Evolutionary conservation across 2,797 vertebrate genomes (phyloP).

Genomic region (Ciconia nigra): DNA sequence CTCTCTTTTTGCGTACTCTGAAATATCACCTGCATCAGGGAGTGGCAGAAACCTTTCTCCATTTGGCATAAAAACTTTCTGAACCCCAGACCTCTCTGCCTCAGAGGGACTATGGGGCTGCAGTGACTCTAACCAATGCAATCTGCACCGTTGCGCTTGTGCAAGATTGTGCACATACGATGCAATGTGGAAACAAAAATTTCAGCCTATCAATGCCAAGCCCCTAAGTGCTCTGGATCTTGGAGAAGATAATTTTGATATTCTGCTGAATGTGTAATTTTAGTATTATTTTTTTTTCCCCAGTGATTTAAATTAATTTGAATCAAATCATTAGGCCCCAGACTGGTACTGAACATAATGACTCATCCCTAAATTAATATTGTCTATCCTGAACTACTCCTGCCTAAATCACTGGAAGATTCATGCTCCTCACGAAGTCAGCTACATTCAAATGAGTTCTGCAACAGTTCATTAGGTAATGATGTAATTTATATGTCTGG

Average conservation of each 20-base stretch:
- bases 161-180: background rate
- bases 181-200: background rate
- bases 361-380: constrained; percentile 78
- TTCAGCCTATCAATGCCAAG: background rate
- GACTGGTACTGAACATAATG: constrained; percentile 72
- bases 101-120: background rate
- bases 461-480: constrained; percentile 69
- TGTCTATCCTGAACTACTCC: constrained; percentile 67
- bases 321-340: constrained; percentile 76
- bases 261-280: constrained; percentile 36
- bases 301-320: constrained; percentile 76
- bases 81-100: background rate
- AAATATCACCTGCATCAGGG: background rate
- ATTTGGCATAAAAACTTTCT: background rate
- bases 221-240: background rate
- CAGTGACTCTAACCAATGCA: background rate
- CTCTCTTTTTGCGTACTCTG: background rate
- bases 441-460: constrained; percentile 65
- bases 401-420: constrained; percentile 72
- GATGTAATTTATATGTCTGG: constrained; percentile 60
- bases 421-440: constrained; percentile 54
- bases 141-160: background rate
- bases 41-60: background rate
- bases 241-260: constrained; percentile 4
- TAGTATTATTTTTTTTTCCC: constrained; percentile 39